These are phyloP conservation scores for Tipula unca DNA, from an alignment of 2,888 invertebrate species.

Conservation along the genomic window DNA sequence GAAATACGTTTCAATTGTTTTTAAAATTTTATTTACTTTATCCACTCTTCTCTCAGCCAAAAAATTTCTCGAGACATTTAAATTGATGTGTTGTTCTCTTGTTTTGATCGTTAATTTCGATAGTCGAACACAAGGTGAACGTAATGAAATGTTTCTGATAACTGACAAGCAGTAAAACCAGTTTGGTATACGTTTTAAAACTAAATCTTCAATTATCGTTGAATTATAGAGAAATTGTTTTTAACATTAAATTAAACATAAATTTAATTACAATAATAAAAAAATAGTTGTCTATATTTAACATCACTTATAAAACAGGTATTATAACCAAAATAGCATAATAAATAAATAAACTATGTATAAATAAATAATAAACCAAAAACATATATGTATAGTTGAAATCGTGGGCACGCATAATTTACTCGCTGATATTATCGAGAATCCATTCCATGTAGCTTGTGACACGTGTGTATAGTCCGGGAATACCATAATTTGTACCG, in stretches of 20 bases:
- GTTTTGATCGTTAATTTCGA: background rate
- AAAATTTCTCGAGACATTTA: too few species aligned
- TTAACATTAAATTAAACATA: background rate
- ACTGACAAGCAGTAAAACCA: background rate
- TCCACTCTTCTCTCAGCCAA: too few species aligned
- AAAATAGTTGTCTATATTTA: background rate
- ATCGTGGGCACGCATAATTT: background rate
- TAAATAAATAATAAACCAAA: too few species aligned
- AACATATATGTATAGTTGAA: too few species aligned
- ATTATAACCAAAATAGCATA: background rate
- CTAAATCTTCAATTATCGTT: background rate
- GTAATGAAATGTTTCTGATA: background rate
- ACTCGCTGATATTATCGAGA: slow-evolving; percentile 14
- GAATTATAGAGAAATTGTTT: background rate
- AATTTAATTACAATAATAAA: background rate
- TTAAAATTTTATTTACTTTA: too few species aligned
- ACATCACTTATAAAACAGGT: background rate
- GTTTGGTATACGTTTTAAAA: background rate
- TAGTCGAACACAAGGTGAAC: background rate
- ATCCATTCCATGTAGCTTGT: slow-evolving; percentile 19
- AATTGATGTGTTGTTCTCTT: background rate
- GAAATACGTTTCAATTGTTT: too few species aligned
- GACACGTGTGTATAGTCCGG: slow-evolving; percentile 19
- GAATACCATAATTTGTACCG: background rate
- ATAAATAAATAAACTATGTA: background rate